Base-by-base conservation (phyloP, 1,140 invertebrate species). In the Bathynomus jamesi region DNA sequence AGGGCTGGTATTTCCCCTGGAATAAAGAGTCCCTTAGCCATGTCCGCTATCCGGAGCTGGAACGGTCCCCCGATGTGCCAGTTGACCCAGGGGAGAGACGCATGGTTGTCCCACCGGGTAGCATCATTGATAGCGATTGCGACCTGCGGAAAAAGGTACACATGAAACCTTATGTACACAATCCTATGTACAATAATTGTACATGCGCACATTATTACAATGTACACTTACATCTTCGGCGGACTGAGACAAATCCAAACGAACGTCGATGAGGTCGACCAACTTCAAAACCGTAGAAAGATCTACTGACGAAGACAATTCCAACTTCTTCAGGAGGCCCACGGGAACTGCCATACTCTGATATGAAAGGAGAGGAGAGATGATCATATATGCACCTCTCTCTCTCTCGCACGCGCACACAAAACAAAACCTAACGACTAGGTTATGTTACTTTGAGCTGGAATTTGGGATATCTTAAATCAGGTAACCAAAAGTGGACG, bases 211-310 rank as follows among this genome's bases (percentile, higher is more conserved):
- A 53, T 17, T 11, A 53, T 53, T 21, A 53, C 13, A 40, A 53
- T 5, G 5, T 17, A 1, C 13, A 17, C 40, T 53, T 2, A 53
- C 40, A 81, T 78, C 76, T 87, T 86, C 1, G 90, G 83, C 46
- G 10, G 66, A 28, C 8, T 29, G 31, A 11, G 83, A 79, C 11
- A 90, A 79, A 74, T 87, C 81, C 61, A 93, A 78, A 60, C 85
- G 84, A 11, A 91, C 83, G 79, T 92, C 89, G 24, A 92, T 83
- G 17, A 92, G 82, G 83, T 92, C 88, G 27, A 91, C 85, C 76
- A 85, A 85, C 28, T 85, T 82, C 0, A 90, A 74, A n/a, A 91
- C 81, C 0, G 83, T 79, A 65, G 85, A 83, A 27, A 76, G 65
- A 21, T 69, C 66, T 32, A 74, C 21, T 8, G 67, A 80, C 7